Evolutionary conservation across 2,888 invertebrate genomes (phyloP).

Genomic region (Caenorhabditis doughertyi): DNA sequence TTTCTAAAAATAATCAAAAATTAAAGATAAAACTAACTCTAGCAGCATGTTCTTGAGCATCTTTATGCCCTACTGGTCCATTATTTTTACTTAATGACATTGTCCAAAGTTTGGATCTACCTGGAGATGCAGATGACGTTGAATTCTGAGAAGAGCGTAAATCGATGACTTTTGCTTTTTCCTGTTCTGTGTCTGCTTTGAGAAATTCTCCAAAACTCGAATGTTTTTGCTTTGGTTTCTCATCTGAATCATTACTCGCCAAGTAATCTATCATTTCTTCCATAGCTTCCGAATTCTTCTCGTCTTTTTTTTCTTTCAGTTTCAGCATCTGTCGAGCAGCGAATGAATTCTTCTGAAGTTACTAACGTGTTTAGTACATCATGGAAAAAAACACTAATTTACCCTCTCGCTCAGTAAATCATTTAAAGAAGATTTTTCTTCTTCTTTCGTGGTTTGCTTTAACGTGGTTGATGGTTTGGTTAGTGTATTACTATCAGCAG

Average conservation of each 20-base stretch:
- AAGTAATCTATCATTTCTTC: constrained; percentile 45
- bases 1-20: background rate
- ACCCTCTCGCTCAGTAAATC: constrained; percentile 60
- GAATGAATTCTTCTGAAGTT: constrained; percentile 57
- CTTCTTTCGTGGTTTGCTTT: constrained; percentile 62
- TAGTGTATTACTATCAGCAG: constrained; percentile 45
- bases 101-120: constrained; percentile 40
- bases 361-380: background rate
- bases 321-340: constrained; percentile 58
- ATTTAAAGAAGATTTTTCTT: constrained; percentile 61
- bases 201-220: constrained; percentile 66
- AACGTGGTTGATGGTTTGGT: constrained; percentile 40
- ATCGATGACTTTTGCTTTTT: constrained; percentile 44
- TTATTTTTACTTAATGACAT: constrained; percentile 25
- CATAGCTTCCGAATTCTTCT: constrained; percentile 19
- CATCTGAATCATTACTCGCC: background rate
- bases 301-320: constrained; percentile 49
- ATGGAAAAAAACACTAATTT: background rate
- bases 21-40: constrained; percentile 27
- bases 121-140: constrained; percentile 1
- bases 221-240: constrained; percentile 32
- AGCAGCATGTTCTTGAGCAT: constrained; percentile 66
- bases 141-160: constrained; percentile 1
- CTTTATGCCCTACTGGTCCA: constrained; percentile 48
- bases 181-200: constrained; percentile 40